Conservation (phyloP, 2,113 vertebrate genomes). For the Synchiropus splendidus region DNA sequence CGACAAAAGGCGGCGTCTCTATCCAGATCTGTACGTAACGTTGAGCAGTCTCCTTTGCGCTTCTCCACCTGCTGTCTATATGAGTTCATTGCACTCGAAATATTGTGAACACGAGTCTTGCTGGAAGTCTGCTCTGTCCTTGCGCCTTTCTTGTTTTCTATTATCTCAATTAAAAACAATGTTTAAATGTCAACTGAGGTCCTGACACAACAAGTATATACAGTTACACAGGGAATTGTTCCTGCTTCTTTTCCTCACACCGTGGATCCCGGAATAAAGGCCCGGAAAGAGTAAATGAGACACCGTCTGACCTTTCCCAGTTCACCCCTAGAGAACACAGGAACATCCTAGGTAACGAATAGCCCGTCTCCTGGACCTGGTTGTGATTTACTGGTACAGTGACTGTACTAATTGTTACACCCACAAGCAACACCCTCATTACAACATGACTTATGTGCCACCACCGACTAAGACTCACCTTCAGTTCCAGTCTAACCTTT, state of each 20-base stretch:
- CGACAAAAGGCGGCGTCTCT: no score
- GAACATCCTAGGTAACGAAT: constrained; percentile 57
- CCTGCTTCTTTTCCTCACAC: neutral
- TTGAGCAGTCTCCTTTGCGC: no score
- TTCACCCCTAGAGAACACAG: constrained; percentile 59
- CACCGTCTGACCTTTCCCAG: constrained; percentile 55
- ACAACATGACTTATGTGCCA: constrained; percentile 43
- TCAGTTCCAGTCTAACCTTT: constrained; percentile 48
- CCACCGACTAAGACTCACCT: constrained; percentile 5
- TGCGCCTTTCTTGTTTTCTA: no score
- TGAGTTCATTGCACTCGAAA: no score
- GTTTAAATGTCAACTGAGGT: no score
- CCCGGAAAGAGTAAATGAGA: constrained; percentile 51
- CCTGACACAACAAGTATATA: no score
- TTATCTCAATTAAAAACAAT: no score
- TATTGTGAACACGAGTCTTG: no score
- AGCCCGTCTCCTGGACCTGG: constrained; percentile 33
- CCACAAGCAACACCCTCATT: constrained; percentile 49
- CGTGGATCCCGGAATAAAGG: constrained; percentile 17
- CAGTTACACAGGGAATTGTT: no score
- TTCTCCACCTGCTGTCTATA: no score
- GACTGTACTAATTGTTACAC: constrained; percentile 61
- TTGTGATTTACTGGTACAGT: constrained; percentile 51
- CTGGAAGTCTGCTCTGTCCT: no score
- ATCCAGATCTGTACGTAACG: no score